Base-by-base conservation (phyloP, 2,797 vertebrate species). In the Typhlichthys eigenmanni region DNA sequence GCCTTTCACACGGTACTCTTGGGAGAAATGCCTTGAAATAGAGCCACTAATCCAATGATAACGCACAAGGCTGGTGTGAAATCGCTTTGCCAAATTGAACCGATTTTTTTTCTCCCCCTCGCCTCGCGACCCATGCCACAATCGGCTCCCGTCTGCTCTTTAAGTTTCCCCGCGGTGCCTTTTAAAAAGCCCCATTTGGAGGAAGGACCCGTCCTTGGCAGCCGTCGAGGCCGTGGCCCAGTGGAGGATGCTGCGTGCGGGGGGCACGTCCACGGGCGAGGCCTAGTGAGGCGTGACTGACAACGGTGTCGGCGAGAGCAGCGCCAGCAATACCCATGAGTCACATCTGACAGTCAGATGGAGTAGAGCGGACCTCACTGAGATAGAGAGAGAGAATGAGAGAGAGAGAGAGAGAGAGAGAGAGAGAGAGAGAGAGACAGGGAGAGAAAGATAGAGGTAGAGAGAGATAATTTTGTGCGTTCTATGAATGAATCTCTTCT, bases 221-320 rank as follows among this genome's bases (percentile, higher is more conserved):
- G 69, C 71, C 55, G 62, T 61, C 65, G 52, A 32, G 65, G 55
- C 34, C 34, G 46, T 8, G 38, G 45, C 69, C 60, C 68, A 13
- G 51, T 13, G 46, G 76, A 73, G 74, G 49, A 29, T 10, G 60
- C 1, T 29, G 64, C 64, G 51, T 17, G 58, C 13, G 5, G 2
- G 19, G 19, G 46, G 72, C 55, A 64, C 77, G 81, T 80, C 73
- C 65, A 47, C 62, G 58, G 52, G 56, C 47, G 11, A 61, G 12
- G 70, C 61, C 78, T 68, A 62, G 63, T 49, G 65, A 75, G 70
- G 71, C 77, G 72, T 74, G 77, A 82, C 81, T 72, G 82, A 85
- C 82, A 82, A 58, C 6, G 12, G 68, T 76, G 75, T 80, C 76
- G 78, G 67, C 7, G 8, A 51, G 62, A 63, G 69, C 64, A 72